These are phyloP conservation scores for Coranthus polyacanthus DNA, from an alignment of 2,797 vertebrate genomes.

Conservation along the genomic window DNA sequence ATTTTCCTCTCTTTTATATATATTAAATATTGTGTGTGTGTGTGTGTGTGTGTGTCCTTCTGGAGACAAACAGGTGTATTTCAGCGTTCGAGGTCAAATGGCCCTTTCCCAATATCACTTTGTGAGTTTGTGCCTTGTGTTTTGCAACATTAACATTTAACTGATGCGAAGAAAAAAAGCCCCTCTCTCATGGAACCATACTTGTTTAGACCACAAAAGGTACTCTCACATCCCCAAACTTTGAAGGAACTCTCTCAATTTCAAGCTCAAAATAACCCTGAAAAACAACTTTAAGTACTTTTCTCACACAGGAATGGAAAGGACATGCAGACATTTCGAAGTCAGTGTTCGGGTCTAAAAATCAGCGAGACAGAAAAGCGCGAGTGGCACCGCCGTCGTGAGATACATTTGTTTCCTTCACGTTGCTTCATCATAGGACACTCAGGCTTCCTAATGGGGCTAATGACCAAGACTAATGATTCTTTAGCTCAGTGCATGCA, in stretches of 20 bases:
- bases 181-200: conserved; percentile 61
- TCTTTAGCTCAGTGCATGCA: conserved; percentile 51
- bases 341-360: neutral
- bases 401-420: conserved; percentile 49
- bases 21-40: neutral
- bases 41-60: conserved; percentile 13
- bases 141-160: conserved; percentile 47
- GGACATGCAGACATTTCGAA: conserved; percentile 32
- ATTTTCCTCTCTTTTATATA: neutral
- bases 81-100: too few relatives aligned
- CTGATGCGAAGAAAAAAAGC: conserved; percentile 58
- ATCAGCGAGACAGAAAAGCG: conserved; percentile 6
- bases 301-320: conserved; percentile 53
- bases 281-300: conserved; percentile 44
- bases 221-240: conserved; percentile 79
- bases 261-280: conserved; percentile 58
- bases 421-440: conserved; percentile 75
- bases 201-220: conserved; percentile 59
- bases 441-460: conserved; percentile 63
- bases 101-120: too few relatives aligned
- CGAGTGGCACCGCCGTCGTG: conserved; percentile 16
- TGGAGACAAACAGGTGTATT: too few relatives aligned
- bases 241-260: conserved; percentile 70
- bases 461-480: conserved; percentile 73
- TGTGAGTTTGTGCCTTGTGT: too few relatives aligned